Evolutionary conservation across 2,888 invertebrate genomes (phyloP), one percentile per base, ranked within the genome.

Genomic region (Agrenia bidenticulata): DNA sequence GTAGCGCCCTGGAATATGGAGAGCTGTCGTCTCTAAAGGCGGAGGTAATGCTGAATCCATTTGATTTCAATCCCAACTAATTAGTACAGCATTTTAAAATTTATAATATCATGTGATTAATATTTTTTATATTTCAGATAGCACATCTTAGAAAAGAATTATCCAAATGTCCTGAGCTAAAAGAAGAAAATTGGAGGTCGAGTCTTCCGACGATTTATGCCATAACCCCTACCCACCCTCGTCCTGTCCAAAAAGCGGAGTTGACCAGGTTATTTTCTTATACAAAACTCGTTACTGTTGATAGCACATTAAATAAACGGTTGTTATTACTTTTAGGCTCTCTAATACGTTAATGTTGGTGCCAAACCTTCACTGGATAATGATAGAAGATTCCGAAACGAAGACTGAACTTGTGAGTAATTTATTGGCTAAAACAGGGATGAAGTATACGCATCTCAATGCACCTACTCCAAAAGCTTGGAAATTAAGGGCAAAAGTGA

Each of bases 211-310:
- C 83, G 39, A 91, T 97, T 74, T 96, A 92, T 80, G 90, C 90
- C 17, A 88, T 97, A 74, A 97, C 96, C 2, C 96, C 96, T 39
- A 97, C 96, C 0, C 93, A 94, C 80, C 81, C 87, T 26, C 84
- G 96, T 67, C 87, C 90, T 45, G 90, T 90, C 32, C 96, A 97
- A 81, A 94, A 94, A 81, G 96, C 96, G 11, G 97, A 97, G 80
- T 82, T 97, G 13, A 94, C 94, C 59, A 87, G 88, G 88, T 87
- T 81, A 79, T n/a, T 41, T 13, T 2, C 50, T 45, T 45, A 45
- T 45, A 45, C 2, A 32, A 32, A 32, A 32, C 11, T 32, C 32
- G 5, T 32, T 32, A 32, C n/a, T n/a, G n/a, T n/a, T n/a, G n/a
- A n/a, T n/a, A n/a, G n/a, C n/a, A n/a, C n/a, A n/a, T n/a, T n/a